A percentile compares a stretch with the other conserved stretches of the same genome.
These are phyloP conservation scores for Phalera bucephala DNA, from an alignment of 2,888 invertebrate species.

Conservation along the genomic window DNA sequence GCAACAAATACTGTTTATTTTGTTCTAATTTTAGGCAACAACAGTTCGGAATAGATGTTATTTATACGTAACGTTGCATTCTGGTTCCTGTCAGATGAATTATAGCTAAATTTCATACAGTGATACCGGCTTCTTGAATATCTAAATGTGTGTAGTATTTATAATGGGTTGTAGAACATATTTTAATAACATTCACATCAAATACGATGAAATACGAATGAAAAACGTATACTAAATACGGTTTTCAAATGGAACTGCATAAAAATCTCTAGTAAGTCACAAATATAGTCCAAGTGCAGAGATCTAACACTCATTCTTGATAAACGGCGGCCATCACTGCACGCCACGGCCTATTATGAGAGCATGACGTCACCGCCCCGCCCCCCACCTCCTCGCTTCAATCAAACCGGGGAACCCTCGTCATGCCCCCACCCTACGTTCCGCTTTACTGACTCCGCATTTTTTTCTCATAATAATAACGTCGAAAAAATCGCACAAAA, in stretches of 20 bases:
- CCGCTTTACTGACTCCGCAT: slow-evolving; percentile 81
- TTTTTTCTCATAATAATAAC: slow-evolving; percentile 83
- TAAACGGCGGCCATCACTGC: slow-evolving; percentile 82
- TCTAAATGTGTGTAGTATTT: neutral
- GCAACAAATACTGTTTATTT: slow-evolving; percentile 31
- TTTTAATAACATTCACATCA: too few species aligned
- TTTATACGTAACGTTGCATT: slow-evolving; percentile 27
- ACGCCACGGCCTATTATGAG: slow-evolving; percentile 81
- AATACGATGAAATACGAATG: too few species aligned
- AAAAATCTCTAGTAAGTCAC: neutral
- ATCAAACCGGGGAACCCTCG: slow-evolving; percentile 82
- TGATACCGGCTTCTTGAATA: slow-evolving; percentile 3
- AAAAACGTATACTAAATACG: too few species aligned
- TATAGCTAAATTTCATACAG: slow-evolving; percentile 21
- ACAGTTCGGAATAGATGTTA: slow-evolving; percentile 27
- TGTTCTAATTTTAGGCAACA: slow-evolving; percentile 26
- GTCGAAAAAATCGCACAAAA: slow-evolving; percentile 81
- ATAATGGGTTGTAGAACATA: too few species aligned
- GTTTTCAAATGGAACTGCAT: too few species aligned
- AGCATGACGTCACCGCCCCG: slow-evolving; percentile 82
- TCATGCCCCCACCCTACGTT: slow-evolving; percentile 80
- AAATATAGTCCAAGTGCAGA: slow-evolving; percentile 67
- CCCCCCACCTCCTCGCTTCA: slow-evolving; percentile 78
- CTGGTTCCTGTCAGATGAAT: slow-evolving; percentile 34
- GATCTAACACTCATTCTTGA: slow-evolving; percentile 68